A percentile compares a stretch with the other conserved stretches of the same genome.
phyloP scores from a whole-genome alignment of 2,888 invertebrate species.

The Dilophus febrilis region DNA sequence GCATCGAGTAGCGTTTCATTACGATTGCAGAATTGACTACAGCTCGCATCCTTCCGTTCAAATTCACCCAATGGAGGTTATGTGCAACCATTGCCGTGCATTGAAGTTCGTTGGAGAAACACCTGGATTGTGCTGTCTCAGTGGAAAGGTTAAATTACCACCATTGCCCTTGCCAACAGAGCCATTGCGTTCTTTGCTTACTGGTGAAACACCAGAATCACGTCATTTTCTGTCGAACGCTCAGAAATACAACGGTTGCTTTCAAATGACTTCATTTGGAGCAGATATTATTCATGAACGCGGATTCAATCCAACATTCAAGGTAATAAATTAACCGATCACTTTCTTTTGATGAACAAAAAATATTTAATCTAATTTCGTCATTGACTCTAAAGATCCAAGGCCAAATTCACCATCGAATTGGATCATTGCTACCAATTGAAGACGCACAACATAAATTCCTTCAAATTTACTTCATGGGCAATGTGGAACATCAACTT shows the following conservation, averaged over 20 bases:
- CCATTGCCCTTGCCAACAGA: conserved; percentile 16
- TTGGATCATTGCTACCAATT: conserved; percentile 12
- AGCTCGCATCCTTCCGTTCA: conserved; percentile 16
- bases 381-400: neutral
- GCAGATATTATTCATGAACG: conserved; percentile 8
- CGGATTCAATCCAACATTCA: conserved; percentile 8
- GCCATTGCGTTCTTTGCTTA: conserved; percentile 12
- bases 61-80: conserved; percentile 17
- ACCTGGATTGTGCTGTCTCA: conserved; percentile 15
- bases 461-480: conserved; percentile 16
- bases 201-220: conserved; percentile 13
- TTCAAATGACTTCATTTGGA: conserved; percentile 14
- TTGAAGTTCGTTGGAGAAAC: conserved; percentile 15
- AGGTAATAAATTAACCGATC: conserved; percentile 3
- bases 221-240: conserved; percentile 14
- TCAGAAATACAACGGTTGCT: conserved; percentile 15
- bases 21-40: conserved; percentile 15
- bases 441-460: conserved; percentile 11
- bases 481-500: conserved; percentile 11
- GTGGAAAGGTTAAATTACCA: conserved; percentile 21
- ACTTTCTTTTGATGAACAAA: neutral
- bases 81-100: conserved; percentile 14
- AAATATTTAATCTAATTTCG: neutral
- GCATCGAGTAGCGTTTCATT: conserved; percentile 12
- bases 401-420: conserved; percentile 11